Base-by-base conservation (phyloP, 2,797 vertebrate genomes). In the Sphenodon punctatus region DNA sequence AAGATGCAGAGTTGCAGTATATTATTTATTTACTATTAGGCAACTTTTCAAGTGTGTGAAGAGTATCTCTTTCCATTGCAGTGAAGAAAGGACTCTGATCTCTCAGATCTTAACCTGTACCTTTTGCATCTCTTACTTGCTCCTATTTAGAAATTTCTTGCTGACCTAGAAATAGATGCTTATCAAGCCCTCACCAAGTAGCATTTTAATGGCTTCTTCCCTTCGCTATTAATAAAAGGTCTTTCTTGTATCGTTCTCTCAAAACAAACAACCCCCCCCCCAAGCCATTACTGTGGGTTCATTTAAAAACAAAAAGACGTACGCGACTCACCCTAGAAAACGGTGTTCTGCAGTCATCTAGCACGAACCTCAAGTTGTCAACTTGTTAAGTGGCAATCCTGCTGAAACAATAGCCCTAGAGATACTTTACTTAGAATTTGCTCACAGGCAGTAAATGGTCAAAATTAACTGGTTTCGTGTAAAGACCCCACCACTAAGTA, bases 331-430 rank as follows among this genome's bases (percentile, higher is more conserved):
- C 61, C 67, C 58, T 58, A 66, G 69, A 87, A 58, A 34, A 36
- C 36, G 63, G 67, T 42, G 80, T 59, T 86, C 68, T 22, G 76
- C 27, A 67, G 16, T 23, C 60, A 65, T 14, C 58, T 67, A 80
- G 78, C 89, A 67, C 75, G 82, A 88, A 89, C 69, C 82, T 85
- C 79, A 58, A 78, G 71, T 51, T 13, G 74, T 84, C 90, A 89
- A 87, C 78, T 43, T 61, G 71, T 67, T 59, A 63, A 53, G 70
- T 67, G 43, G 49, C 84, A 85, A 91, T 70, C 87, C 87, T 75
- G 74, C 73, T 77, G 77, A 58, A 77, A 76, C 86, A 42, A 48
- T 14, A 67, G 64, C 77, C 78, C 85, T 71, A 22, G 45, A 75
- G 80, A 80, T 66, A 51, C 1, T 4, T 7, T 38, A 27, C 9